These are phyloP conservation scores for Zalophus californianus DNA, from an alignment of 2,797 vertebrate species.

Conservation along the genomic window DNA sequence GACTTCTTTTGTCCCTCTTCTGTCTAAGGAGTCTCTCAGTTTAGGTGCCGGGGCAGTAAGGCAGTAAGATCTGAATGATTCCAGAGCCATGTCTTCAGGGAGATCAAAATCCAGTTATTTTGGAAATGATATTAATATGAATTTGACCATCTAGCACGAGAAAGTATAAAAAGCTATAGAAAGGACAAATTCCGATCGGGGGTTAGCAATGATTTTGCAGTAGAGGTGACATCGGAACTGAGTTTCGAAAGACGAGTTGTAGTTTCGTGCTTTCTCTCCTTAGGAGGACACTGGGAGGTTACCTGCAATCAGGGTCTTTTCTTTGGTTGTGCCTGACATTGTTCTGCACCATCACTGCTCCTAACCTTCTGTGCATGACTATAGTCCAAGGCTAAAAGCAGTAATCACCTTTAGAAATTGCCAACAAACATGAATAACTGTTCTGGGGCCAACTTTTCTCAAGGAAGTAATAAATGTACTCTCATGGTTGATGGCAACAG, in stretches of 20 bases:
- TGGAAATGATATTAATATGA: not conserved
- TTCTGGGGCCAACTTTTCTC: constrained; percentile 66
- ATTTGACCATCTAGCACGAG: not conserved
- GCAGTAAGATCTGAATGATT: not conserved
- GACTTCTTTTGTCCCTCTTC: not conserved
- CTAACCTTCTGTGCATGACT: not conserved
- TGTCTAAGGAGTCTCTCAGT: not conserved
- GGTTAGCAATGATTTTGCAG: not conserved
- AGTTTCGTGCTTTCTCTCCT: not conserved
- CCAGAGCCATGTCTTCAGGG: not conserved
- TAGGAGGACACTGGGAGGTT: not conserved
- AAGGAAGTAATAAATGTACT: constrained; percentile 77
- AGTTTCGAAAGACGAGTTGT: not conserved
- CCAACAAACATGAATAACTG: constrained; percentile 64
- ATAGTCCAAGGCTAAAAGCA: constrained; percentile 41
- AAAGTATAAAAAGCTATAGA: not conserved
- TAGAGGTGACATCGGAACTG: not conserved
- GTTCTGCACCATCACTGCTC: not conserved
- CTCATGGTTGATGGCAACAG: constrained; percentile 46
- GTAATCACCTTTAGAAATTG: constrained; percentile 70
- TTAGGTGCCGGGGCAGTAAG: not conserved
- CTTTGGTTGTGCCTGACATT: not conserved
- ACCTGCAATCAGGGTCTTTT: not conserved
- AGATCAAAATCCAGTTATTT: not conserved
- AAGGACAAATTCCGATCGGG: not conserved